Evolutionary conservation across 2,888 invertebrate genomes (phyloP), one percentile per base, ranked within the genome.

Genomic region (Myopa testacea): DNA sequence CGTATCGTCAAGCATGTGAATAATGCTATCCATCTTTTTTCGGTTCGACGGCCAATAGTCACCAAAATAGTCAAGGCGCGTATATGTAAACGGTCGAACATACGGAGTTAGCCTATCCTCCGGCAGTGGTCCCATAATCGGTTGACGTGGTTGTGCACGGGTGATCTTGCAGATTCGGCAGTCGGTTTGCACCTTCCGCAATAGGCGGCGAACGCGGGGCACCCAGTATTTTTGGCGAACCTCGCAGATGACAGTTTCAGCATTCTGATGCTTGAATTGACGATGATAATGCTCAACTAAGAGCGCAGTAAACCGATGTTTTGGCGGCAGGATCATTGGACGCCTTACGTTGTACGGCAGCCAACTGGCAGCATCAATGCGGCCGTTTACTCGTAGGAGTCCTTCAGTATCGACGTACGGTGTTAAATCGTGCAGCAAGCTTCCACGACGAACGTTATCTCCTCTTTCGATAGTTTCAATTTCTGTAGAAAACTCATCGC

Each of bases 51-150:
- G 1, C 80, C 78, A 12, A 80, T 76, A 0, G 80, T 34, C 1
- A 82, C 79, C 0, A 34, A 58, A 12, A 34, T 77, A 82, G 62
- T 81, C 80, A 0, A 79, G 40, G 0, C 80, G 78, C 12, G 26
- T 26, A 26, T 26, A 26, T 26, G 26, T 26, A 26, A 26, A 26
- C 26, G 26, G 26, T 26, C 26, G 26, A 12, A 79, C 63, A 38
- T 72, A 80, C 3, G 75, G 81, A 14, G 78, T 78, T 37, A 80
- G 6, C 3, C 78, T 75, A 19, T 81, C 79, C 6, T n/a, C 26
- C 50, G 81, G 79, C 4, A 81, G 40, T 26, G 77, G 75, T 26
- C 78, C 80, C 78, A 80, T 80, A 3, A 78, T n/a, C 63, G 80
- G 78, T 7, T 73, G 19, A 5, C 5, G 8, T 10, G 80, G 80